These are phyloP conservation scores for Myzus persicae DNA, from an alignment of 1,140 invertebrate species.

Conservation along the genomic window DNA sequence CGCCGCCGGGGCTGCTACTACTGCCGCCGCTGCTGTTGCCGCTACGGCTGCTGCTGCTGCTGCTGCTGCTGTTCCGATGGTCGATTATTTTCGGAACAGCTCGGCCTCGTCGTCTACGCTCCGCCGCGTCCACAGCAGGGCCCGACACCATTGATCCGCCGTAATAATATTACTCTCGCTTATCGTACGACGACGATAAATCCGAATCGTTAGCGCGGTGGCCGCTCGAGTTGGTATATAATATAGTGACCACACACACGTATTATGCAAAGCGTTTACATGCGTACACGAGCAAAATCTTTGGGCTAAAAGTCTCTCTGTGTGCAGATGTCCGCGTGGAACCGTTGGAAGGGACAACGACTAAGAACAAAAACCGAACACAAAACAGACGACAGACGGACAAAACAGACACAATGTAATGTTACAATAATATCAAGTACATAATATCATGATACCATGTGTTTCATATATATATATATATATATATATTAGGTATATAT, in stretches of 20 bases:
- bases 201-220: background rate
- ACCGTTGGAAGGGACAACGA: background rate
- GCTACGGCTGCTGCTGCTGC: background rate
- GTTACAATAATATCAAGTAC: background rate
- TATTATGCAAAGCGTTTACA: background rate
- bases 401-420: background rate
- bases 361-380: background rate
- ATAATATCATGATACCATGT: no score
- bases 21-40: background rate
- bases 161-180: background rate
- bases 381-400: background rate
- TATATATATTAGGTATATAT: background rate
- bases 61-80: constrained; percentile 39
- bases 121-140: background rate
- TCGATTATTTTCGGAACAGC: constrained; percentile 57
- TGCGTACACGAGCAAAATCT: no score
- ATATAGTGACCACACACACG: background rate
- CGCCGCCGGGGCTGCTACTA: background rate
- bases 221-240: background rate
- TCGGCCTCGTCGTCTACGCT: constrained; percentile 39
- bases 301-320: background rate
- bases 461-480: no score
- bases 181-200: background rate
- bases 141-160: constrained; percentile 26
- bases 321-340: no score